Conservation (phyloP, 2,113 vertebrate genomes). For the Puffinus mauretanicus region DNA sequence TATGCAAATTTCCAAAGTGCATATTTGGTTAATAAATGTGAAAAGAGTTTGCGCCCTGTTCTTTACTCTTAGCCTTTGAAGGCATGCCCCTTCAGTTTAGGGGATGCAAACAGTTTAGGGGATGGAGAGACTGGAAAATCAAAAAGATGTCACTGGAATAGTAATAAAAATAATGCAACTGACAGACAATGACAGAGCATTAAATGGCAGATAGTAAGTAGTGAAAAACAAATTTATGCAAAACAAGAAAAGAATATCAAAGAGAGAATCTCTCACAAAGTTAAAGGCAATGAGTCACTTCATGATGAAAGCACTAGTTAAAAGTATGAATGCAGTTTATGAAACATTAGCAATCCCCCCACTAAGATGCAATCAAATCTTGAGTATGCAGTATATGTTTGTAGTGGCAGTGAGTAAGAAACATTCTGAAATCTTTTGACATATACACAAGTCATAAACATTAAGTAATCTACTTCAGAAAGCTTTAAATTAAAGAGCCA, state of each 20-base stretch:
- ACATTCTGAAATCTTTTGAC: conserved; percentile 14
- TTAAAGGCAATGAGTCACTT: conserved; percentile 50
- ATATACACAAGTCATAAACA: conserved; percentile 24
- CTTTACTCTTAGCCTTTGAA: neutral
- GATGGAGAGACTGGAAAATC: conserved; percentile 18
- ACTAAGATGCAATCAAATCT: conserved; percentile 19
- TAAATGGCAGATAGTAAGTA: conserved; percentile 52
- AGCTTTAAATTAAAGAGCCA: neutral
- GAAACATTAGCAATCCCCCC: conserved; percentile 23
- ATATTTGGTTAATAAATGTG: neutral
- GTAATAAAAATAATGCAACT: conserved; percentile 50
- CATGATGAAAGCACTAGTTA: conserved; percentile 55
- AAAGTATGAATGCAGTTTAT: conserved; percentile 54
- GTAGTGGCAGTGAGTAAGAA: conserved; percentile 7
- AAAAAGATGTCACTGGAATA: conserved; percentile 16
- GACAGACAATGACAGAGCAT: conserved; percentile 58
- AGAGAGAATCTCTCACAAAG: conserved; percentile 52
- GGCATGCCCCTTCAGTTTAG: neutral
- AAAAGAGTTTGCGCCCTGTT: neutral
- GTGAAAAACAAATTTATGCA: conserved; percentile 63
- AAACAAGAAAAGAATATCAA: conserved; percentile 65
- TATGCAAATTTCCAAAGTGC: neutral
- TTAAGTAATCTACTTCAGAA: conserved; percentile 37
- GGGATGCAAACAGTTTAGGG: neutral
- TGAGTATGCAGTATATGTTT: neutral